Evolutionary conservation across 2,888 invertebrate species (phyloP).

Genomic region (Helleia helle): DNA sequence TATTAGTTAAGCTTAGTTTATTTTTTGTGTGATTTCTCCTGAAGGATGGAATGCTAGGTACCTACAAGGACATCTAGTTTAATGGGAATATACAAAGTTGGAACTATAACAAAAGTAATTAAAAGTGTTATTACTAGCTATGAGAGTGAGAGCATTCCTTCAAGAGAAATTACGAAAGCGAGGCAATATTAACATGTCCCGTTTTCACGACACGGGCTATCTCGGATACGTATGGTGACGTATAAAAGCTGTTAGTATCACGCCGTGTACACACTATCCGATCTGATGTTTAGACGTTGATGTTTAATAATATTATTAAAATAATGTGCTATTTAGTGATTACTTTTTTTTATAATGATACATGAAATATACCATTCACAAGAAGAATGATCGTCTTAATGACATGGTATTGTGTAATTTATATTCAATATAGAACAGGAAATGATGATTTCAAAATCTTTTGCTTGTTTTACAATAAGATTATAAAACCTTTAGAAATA

Average conservation of each 20-base stretch:
- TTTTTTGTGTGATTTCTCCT: background rate
- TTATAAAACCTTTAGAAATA: too few species aligned
- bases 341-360: too few species aligned
- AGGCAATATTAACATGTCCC: background rate
- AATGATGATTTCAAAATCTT: too few species aligned
- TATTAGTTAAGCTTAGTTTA: background rate
- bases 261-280: background rate
- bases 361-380: too few species aligned
- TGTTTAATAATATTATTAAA: background rate
- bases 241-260: too few species aligned
- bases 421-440: too few species aligned
- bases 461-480: too few species aligned
- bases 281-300: background rate
- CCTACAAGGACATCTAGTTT: background rate
- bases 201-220: background rate
- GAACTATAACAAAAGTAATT: background rate
- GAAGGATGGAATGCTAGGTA: too few species aligned
- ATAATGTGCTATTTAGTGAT: too few species aligned
- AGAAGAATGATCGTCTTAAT: too few species aligned
- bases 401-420: too few species aligned
- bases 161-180: slow-evolving; percentile 3
- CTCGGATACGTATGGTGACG: background rate
- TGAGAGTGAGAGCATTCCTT: background rate
- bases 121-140: background rate
- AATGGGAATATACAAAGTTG: background rate